Conservation (phyloP, 2,113 vertebrate genomes). For the Anarhynchus alexandrinus region DNA sequence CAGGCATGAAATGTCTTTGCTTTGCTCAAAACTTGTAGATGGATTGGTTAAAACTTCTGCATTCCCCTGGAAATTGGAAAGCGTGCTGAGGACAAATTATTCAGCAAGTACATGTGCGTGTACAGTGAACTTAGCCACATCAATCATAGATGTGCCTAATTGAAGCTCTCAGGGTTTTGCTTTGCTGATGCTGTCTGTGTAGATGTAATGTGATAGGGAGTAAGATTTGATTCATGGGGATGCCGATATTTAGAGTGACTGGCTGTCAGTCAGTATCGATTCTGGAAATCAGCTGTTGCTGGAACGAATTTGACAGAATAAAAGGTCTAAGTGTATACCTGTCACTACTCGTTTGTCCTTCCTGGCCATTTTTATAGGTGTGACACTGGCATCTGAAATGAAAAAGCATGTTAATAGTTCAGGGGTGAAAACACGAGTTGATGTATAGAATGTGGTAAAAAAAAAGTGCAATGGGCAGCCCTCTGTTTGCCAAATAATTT, state of each 20-base stretch:
- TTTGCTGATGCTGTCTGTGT: background rate
- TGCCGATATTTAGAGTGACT: background rate
- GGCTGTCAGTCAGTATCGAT: background rate
- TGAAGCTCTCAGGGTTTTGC: background rate
- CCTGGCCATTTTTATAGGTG: background rate
- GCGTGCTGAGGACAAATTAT: background rate
- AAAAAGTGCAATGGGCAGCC: background rate
- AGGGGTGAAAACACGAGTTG: background rate
- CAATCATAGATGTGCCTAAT: background rate
- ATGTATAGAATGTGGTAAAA: background rate
- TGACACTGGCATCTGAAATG: background rate
- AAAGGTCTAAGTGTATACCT: background rate
- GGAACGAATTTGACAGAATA: background rate
- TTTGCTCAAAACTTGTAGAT: background rate
- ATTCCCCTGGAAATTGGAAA: background rate
- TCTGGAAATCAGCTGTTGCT: constrained; percentile 7
- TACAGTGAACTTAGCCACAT: background rate
- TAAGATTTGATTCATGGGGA: background rate
- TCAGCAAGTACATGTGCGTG: background rate
- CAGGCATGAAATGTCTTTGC: background rate
- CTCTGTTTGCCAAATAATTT: constrained; percentile 9
- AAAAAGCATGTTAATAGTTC: background rate
- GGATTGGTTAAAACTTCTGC: background rate
- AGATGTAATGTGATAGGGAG: background rate
- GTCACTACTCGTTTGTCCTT: background rate